A percentile compares a stretch with the other conserved stretches of the same genome.
phyloP scores from a whole-genome alignment of 2,797 vertebrate species.

The Gambusia yucatana region DNA sequence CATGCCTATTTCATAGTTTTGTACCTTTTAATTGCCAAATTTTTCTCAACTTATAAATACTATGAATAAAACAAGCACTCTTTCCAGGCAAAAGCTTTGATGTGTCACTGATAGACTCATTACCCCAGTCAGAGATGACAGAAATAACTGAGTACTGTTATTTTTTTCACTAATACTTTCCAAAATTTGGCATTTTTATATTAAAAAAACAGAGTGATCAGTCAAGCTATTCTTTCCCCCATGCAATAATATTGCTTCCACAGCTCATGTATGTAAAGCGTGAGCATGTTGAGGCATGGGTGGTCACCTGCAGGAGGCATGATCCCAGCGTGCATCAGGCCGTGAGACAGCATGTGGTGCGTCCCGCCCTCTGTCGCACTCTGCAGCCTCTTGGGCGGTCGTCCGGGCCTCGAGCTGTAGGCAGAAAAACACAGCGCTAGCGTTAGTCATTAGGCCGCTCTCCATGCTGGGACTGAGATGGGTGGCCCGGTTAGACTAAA shows the following conservation, averaged over 20 bases:
- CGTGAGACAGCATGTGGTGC: constrained; percentile 94
- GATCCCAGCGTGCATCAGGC: constrained; percentile 96
- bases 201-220: background rate
- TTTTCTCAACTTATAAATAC: background rate
- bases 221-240: background rate
- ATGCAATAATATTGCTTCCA: constrained; percentile 14
- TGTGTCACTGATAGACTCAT: constrained; percentile 2
- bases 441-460: constrained; percentile 57
- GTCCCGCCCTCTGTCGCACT: constrained; percentile 90
- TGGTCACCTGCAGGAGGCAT: constrained; percentile 96
- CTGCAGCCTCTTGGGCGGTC: constrained; percentile 98
- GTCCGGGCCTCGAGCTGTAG: constrained; percentile 96
- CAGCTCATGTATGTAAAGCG: constrained; percentile 9
- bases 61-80: background rate
- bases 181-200: background rate
- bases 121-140: background rate
- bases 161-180: background rate
- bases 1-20: background rate
- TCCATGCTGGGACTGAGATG: constrained; percentile 64
- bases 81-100: background rate
- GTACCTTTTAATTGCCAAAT: background rate
- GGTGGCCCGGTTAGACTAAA: constrained; percentile 59
- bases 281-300: constrained; percentile 45
- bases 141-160: background rate
- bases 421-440: constrained; percentile 48